phyloP scores from a whole-genome alignment of 2,113 vertebrate genomes.

The Tinamus guttatus region DNA sequence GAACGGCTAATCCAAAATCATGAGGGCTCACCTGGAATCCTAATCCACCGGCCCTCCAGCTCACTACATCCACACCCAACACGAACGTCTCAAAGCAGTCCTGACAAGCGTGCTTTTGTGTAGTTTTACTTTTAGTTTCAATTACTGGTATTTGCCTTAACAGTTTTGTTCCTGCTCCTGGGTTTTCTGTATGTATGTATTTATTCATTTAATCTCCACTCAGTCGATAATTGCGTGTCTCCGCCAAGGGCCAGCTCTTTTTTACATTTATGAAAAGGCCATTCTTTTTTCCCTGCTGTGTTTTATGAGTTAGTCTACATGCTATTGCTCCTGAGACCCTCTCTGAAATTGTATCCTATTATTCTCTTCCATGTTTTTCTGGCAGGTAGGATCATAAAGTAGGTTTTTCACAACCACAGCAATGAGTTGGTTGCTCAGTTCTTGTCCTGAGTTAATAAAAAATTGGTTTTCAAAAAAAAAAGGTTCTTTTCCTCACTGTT shows the following conservation, averaged over 20 bases:
- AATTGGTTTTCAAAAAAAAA: too few relatives aligned
- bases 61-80: background rate
- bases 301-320: background rate
- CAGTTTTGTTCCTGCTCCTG: background rate
- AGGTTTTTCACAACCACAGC: background rate
- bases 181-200: background rate
- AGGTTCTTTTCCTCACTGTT: background rate
- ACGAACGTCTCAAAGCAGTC: background rate
- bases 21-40: background rate
- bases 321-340: background rate
- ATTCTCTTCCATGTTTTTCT: background rate
- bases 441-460: background rate
- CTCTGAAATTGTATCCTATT: background rate
- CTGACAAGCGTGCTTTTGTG: background rate
- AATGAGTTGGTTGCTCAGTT: background rate
- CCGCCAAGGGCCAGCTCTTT: background rate
- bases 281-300: rapidly evolving
- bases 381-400: background rate
- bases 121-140: background rate
- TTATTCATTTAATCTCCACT: background rate
- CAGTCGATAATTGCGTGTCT: background rate
- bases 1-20: background rate
- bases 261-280: background rate
- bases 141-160: background rate
- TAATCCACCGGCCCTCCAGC: background rate